These are phyloP conservation scores for Coryphaenoides rupestris DNA, from an alignment of 2,113 vertebrate species.

Conservation along the genomic window DNA sequence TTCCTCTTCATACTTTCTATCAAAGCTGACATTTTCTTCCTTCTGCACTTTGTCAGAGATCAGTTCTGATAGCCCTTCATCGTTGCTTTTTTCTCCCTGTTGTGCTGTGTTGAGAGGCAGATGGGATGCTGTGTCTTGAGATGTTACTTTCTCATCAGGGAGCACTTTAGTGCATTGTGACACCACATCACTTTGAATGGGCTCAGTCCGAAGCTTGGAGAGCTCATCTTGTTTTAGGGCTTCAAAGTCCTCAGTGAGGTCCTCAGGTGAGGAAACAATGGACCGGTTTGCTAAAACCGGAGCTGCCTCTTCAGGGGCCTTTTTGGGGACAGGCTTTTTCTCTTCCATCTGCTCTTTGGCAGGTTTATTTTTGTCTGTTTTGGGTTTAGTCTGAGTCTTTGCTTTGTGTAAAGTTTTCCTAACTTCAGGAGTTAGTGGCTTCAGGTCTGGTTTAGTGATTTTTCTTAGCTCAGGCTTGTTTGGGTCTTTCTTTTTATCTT, in stretches of 20 bases:
- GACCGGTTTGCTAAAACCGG: constrained; percentile 75
- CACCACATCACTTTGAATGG: constrained; percentile 31
- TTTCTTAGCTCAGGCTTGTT: constrained; percentile 86
- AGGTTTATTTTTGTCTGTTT: constrained; percentile 80
- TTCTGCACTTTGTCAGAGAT: constrained; percentile 19
- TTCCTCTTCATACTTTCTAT: constrained; percentile 73
- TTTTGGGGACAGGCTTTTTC: constrained; percentile 69
- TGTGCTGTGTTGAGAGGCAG: constrained; percentile 42
- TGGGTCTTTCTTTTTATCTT: constrained; percentile 87
- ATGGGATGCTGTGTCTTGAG: constrained; percentile 46
- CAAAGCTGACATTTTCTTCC: constrained; percentile 55
- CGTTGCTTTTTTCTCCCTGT: constrained; percentile 43
- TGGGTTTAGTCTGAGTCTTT: constrained; percentile 84
- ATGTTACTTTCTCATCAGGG: constrained; percentile 60
- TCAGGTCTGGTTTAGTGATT: constrained; percentile 87
- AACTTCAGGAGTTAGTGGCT: constrained; percentile 93
- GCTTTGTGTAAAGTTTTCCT: constrained; percentile 93
- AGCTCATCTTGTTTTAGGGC: constrained; percentile 82
- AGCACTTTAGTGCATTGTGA: constrained; percentile 44
- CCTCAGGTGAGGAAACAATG: constrained; percentile 89
- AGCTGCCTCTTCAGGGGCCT: constrained; percentile 56
- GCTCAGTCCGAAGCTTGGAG: constrained; percentile 45
- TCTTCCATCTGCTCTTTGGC: constrained; percentile 74
- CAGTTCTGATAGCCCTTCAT: constrained; percentile 18
- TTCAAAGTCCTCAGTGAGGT: constrained; percentile 95